Evolutionary conservation across 2,888 invertebrate species (phyloP).

Genomic region (Brenthis ino): DNA sequence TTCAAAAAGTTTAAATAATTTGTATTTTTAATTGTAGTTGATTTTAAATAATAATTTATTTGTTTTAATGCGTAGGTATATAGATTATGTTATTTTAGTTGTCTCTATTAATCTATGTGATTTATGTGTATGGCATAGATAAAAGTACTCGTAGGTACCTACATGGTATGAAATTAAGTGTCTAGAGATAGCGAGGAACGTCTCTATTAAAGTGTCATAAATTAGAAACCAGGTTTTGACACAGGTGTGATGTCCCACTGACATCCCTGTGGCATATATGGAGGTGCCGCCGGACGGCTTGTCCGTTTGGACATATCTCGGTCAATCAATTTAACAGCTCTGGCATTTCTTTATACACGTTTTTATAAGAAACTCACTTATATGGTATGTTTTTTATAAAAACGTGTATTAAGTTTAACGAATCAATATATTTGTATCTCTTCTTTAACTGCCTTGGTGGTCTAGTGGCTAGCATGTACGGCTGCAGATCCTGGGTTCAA

Average conservation of each 20-base stretch:
- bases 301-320: slow-evolving; percentile 37
- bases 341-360: slow-evolving; percentile 29
- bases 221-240: slow-evolving; percentile 53
- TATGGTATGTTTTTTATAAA: slow-evolving; percentile 8
- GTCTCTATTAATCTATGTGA: too few relatives aligned
- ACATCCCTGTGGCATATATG: slow-evolving; percentile 40
- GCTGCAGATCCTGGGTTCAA: too few relatives aligned
- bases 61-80: too few relatives aligned
- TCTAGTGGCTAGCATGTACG: too few relatives aligned
- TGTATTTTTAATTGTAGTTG: too few relatives aligned
- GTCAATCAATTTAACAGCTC: slow-evolving; percentile 38
- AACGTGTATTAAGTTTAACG: slow-evolving; percentile 17
- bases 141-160: too few relatives aligned
- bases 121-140: too few relatives aligned
- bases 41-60: too few relatives aligned
- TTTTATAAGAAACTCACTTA: slow-evolving; percentile 24
- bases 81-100: too few relatives aligned
- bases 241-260: slow-evolving; percentile 45
- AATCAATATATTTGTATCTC: slow-evolving; percentile 17
- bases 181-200: slow-evolving; percentile 18
- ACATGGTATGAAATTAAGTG: neutral
- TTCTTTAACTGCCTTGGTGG: too few relatives aligned
- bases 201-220: slow-evolving; percentile 36
- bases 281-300: slow-evolving; percentile 31
- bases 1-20: too few relatives aligned